phyloP scores from a whole-genome alignment of 2,113 vertebrate genomes.

The Pelecanoides urinatrix region DNA sequence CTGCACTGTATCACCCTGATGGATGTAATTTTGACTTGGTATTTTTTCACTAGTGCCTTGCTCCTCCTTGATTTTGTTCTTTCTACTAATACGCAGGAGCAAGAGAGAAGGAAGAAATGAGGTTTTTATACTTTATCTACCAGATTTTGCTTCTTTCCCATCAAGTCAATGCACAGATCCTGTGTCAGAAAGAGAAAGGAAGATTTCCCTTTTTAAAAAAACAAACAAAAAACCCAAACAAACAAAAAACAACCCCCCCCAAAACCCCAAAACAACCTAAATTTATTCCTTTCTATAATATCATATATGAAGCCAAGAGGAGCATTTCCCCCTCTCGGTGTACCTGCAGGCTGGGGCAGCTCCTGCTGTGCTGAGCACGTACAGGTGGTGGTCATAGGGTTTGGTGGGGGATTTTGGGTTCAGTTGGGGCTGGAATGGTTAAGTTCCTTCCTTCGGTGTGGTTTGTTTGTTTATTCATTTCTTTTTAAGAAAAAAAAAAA shows the following conservation, averaged over 20 bases:
- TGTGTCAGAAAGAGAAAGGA: neutral
- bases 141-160: neutral
- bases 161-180: neutral
- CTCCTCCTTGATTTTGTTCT: neutral
- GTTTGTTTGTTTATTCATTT: neutral
- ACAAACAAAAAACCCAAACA: no score
- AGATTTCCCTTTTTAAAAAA: neutral
- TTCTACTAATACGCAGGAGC: neutral
- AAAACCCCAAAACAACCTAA: no score
- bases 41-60: neutral
- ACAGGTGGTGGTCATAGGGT: fast-evolving
- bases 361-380: fast-evolving
- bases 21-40: neutral
- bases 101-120: neutral
- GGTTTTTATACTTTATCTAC: neutral
- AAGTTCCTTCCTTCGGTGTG: neutral
- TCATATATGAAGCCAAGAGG: neutral
- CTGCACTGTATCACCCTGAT: neutral
- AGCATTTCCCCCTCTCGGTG: neutral
- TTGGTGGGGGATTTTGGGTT: neutral
- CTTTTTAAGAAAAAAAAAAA: neutral
- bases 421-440: neutral
- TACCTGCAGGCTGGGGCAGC: neutral
- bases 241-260: no score
- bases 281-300: neutral